A percentile compares a stretch with the other conserved stretches of the same genome.
These are phyloP conservation scores for Muscicapa comitata DNA, from an alignment of 2,797 vertebrate species.

Conservation along the genomic window DNA sequence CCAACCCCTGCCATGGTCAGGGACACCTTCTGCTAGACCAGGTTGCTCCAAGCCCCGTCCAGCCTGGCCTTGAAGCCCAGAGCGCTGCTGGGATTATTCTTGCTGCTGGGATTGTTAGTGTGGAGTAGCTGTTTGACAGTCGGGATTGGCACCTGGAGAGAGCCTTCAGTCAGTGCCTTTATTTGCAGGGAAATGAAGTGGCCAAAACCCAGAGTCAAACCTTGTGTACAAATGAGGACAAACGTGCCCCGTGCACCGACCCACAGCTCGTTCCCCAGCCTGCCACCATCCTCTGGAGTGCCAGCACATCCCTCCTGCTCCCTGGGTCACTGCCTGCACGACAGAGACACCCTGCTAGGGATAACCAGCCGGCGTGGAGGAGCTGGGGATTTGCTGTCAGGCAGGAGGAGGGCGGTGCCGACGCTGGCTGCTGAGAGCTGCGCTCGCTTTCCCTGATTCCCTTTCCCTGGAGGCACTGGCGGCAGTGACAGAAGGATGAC, in stretches of 20 bases:
- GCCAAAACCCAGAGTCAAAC: not conserved
- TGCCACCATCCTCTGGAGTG: not conserved
- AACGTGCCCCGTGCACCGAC: accelerated
- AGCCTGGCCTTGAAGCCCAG: not conserved
- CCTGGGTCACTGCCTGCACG: not conserved
- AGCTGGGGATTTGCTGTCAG: not conserved
- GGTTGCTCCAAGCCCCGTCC: not conserved
- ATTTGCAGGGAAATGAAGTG: not conserved
- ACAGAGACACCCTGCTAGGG: accelerated
- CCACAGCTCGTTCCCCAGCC: not conserved
- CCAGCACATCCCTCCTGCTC: accelerated
- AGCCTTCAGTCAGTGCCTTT: not conserved
- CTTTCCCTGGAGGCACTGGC: not conserved
- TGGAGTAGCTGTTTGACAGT: not conserved
- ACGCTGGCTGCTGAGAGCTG: not conserved
- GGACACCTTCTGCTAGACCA: not conserved
- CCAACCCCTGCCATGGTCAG: not conserved
- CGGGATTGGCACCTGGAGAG: not conserved
- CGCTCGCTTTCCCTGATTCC: not conserved
- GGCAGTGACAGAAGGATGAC: not conserved
- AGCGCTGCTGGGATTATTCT: not conserved
- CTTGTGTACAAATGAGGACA: not conserved
- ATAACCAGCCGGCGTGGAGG: not conserved
- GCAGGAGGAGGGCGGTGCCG: not conserved
- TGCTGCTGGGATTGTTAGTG: not conserved